A percentile compares a stretch with the other conserved stretches of the same genome.
These are phyloP conservation scores for Fragum sueziense DNA, from an alignment of 2,888 invertebrate species.

Conservation along the genomic window DNA sequence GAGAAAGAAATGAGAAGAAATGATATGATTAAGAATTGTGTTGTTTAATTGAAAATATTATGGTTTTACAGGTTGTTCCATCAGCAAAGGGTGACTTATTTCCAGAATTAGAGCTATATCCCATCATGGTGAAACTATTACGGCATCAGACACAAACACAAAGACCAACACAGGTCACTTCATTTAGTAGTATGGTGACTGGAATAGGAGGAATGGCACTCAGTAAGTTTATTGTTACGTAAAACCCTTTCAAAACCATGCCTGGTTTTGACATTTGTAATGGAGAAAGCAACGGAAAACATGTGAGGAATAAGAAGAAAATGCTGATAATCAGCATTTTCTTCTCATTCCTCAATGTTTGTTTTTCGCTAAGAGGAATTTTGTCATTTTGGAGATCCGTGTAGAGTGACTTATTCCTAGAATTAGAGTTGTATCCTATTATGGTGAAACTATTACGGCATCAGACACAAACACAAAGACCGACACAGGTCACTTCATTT, in stretches of 20 bases:
- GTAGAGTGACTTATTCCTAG: constrained; percentile 83
- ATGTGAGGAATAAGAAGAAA: too few relatives aligned
- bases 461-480: constrained; percentile 77
- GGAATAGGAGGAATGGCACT: constrained; percentile 86
- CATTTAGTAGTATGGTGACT: constrained; percentile 84
- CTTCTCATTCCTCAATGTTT: too few relatives aligned
- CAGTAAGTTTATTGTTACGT: constrained; percentile 80
- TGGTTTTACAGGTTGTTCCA: constrained; percentile 72
- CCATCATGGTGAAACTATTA: constrained; percentile 89
- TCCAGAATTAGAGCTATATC: constrained; percentile 92
- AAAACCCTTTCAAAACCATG: too few relatives aligned
- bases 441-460: constrained; percentile 90
- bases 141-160: constrained; percentile 85
- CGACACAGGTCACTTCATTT: constrained; percentile 83
- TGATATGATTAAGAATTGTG: too few relatives aligned
- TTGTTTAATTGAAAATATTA: too few relatives aligned
- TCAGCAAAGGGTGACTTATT: constrained; percentile 61
- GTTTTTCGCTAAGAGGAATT: too few relatives aligned
- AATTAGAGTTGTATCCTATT: constrained; percentile 92
- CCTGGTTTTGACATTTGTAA: too few relatives aligned
- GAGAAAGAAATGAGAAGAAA: too few relatives aligned
- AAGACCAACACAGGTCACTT: constrained; percentile 82
- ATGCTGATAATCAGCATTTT: too few relatives aligned
- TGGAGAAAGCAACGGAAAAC: too few relatives aligned
- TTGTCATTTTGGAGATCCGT: too few relatives aligned